Percentiles rank a stretch among this genome's conserved stretches.
Conservation (phyloP, 2,888 invertebrate genomes). For the Pegoplata infirma region DNA sequence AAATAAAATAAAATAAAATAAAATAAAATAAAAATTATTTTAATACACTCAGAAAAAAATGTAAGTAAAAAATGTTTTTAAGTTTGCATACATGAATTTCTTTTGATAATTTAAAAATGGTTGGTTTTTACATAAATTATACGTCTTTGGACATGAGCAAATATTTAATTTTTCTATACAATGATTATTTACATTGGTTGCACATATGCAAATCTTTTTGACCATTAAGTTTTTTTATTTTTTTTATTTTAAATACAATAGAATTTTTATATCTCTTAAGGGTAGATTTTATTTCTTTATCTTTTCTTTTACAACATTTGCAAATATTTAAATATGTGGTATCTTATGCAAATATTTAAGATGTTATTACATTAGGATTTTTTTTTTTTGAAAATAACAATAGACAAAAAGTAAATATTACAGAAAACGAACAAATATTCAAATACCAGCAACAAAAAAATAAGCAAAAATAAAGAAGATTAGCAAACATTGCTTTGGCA, state of each 20-base stretch:
- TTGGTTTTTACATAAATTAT: too few species aligned
- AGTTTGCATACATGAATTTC: too few species aligned
- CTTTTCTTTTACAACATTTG: background rate
- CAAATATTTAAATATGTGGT: slow-evolving; percentile 39
- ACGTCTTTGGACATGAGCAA: slow-evolving; percentile 14
- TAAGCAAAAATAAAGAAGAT: slow-evolving; percentile 22
- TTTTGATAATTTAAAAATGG: too few species aligned
- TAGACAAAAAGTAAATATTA: slow-evolving; percentile 24
- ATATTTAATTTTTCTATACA: slow-evolving; percentile 13
- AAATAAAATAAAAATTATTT: too few species aligned
- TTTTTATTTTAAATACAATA: background rate
- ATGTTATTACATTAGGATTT: slow-evolving; percentile 1
- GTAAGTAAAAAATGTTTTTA: too few species aligned
- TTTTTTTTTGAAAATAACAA: background rate
- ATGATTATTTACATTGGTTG: slow-evolving; percentile 7
- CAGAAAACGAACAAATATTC: slow-evolving; percentile 23
- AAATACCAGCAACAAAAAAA: too few species aligned
- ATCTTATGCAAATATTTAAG: slow-evolving; percentile 18
- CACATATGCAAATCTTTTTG: slow-evolving; percentile 25
- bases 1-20: too few species aligned
- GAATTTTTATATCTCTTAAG: background rate
- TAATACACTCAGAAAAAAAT: too few species aligned
- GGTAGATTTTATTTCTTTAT: background rate
- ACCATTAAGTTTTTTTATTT: background rate
- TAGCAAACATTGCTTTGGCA: slow-evolving; percentile 22